These are phyloP conservation scores for Parauchenoglanis punctatus DNA, from an alignment of 2,797 vertebrate species.

Conservation along the genomic window DNA sequence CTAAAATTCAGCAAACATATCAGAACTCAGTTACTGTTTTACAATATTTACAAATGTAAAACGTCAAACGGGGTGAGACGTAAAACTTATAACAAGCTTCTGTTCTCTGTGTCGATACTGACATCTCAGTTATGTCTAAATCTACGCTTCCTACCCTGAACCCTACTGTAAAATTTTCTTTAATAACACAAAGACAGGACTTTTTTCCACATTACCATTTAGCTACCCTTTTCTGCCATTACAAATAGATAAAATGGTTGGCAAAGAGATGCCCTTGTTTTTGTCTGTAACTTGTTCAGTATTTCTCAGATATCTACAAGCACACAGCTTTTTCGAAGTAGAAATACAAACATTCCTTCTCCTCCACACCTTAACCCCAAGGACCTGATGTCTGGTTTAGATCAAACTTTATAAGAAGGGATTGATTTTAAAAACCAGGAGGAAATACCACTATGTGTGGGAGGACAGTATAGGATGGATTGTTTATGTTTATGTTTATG, in stretches of 20 bases:
- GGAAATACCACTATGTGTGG: neutral
- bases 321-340: neutral
- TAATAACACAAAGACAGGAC: neutral
- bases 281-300: neutral
- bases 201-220: neutral
- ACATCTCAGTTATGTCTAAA: neutral
- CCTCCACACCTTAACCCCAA: neutral
- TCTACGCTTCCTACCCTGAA: neutral
- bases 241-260: neutral
- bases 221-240: neutral
- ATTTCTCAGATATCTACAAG: neutral
- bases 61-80: neutral
- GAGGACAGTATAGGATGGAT: neutral
- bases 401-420: neutral
- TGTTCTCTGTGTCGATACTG: neutral
- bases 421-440: neutral
- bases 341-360: neutral
- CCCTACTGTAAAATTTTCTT: neutral
- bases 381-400: neutral
- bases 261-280: neutral
- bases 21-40: neutral
- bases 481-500: neutral
- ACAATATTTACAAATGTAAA: neutral
- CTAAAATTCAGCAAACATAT: neutral
- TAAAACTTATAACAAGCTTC: conserved; percentile 3